Evolutionary conservation across 2,888 invertebrate species (phyloP).

Genomic region (Ormyrus nitidulus): DNA sequence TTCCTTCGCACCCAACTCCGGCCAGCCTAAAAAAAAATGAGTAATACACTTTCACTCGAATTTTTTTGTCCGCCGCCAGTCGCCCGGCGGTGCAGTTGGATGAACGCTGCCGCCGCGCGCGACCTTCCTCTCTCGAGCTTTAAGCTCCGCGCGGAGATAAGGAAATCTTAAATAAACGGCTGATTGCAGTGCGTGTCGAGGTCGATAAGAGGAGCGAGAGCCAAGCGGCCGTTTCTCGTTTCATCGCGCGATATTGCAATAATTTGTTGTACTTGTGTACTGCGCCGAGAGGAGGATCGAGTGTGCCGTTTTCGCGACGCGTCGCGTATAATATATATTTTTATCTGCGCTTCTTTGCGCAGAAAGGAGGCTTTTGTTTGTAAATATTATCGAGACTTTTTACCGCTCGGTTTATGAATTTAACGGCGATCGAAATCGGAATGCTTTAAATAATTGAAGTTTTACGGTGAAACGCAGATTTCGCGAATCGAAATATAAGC

Average conservation of each 20-base stretch:
- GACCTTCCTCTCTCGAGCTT: slow-evolving; percentile 24
- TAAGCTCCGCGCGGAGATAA: slow-evolving; percentile 17
- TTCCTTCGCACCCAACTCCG: too few relatives aligned
- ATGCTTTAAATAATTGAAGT: too few relatives aligned
- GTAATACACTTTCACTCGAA: too few relatives aligned
- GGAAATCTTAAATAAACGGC: slow-evolving; percentile 30
- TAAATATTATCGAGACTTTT: too few relatives aligned
- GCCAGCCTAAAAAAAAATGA: too few relatives aligned
- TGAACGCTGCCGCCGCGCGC: slow-evolving; percentile 1
- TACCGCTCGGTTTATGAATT: too few relatives aligned
- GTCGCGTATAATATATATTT: background rate
- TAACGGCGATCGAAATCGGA: too few relatives aligned
- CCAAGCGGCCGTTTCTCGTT: slow-evolving; percentile 13
- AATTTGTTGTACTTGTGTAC: background rate
- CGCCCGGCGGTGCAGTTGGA: slow-evolving; percentile 11
- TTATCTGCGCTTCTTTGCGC: background rate
- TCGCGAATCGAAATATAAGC: too few relatives aligned
- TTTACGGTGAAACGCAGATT: too few relatives aligned
- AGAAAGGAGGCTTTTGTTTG: too few relatives aligned
- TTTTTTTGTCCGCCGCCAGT: too few relatives aligned
- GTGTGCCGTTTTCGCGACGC: background rate
- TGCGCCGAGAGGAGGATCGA: background rate
- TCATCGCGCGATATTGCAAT: slow-evolving; percentile 1
- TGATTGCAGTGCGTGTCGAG: slow-evolving; percentile 22
- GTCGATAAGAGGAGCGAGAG: slow-evolving; percentile 21